These are phyloP conservation scores for Sarcophaga caerulescens DNA, from an alignment of 2,888 invertebrate genomes.

Conservation along the genomic window DNA sequence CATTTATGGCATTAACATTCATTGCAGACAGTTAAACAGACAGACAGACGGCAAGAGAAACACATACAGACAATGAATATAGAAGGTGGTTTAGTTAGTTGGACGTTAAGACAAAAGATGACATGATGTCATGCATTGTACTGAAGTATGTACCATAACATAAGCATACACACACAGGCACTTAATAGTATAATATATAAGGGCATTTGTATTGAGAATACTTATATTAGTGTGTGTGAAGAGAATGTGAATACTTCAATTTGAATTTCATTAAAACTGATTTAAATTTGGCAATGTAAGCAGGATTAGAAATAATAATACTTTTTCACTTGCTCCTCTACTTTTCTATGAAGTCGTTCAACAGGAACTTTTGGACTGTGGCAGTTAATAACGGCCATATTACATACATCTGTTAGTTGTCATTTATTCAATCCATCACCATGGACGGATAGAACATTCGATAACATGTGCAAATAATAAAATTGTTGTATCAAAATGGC, in stretches of 20 bases:
- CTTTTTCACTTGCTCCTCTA: no score
- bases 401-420: no score
- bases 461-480: no score
- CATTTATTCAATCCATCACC: no score
- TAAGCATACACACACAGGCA: neutral
- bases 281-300: neutral
- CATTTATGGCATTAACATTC: conserved; percentile 64
- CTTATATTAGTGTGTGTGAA: neutral
- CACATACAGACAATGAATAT: neutral
- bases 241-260: neutral
- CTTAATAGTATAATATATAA: neutral
- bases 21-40: conserved; percentile 7
- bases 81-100: neutral
- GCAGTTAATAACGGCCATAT: no score
- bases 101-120: neutral
- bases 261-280: neutral
- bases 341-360: neutral
- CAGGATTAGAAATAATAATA: neutral
- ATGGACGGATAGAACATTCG: no score
- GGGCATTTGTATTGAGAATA: neutral
- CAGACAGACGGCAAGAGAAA: neutral
- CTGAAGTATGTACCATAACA: neutral
- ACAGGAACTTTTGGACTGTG: neutral
- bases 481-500: no score
- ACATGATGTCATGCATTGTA: conserved; percentile 8